phyloP scores from a whole-genome alignment of 2,888 invertebrate species.

The Theristus sp. region DNA sequence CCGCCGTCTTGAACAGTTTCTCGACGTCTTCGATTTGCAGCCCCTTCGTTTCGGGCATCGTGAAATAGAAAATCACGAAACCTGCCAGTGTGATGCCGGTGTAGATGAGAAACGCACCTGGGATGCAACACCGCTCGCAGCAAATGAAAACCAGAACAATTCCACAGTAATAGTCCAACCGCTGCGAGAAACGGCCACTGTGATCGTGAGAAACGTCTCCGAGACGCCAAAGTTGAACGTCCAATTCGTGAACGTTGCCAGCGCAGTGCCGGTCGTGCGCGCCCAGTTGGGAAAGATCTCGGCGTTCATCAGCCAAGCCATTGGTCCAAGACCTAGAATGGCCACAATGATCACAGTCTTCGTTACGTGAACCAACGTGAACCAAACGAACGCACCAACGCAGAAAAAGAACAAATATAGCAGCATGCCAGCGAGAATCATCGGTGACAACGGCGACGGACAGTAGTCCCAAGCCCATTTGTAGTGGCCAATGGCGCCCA shows the following conservation, averaged over 20 bases:
- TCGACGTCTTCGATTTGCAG: slow-evolving; percentile 37
- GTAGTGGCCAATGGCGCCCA: background rate
- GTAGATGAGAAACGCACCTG: slow-evolving; percentile 41
- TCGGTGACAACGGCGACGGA: background rate
- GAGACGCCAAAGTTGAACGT: slow-evolving; percentile 35
- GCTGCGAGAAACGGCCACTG: slow-evolving; percentile 32
- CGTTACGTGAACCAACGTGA: too few relatives aligned
- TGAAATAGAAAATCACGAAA: slow-evolving; percentile 32
- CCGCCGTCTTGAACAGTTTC: slow-evolving; percentile 25
- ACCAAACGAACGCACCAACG: slow-evolving; percentile 12
- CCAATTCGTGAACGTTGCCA: slow-evolving; percentile 37
- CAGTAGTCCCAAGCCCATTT: background rate
- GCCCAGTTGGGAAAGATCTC: slow-evolving; percentile 39
- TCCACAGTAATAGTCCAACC: slow-evolving; percentile 22
- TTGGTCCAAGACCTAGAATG: slow-evolving; percentile 39
- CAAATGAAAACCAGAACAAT: background rate
- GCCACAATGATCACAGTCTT: too few relatives aligned
- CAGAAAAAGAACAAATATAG: slow-evolving; percentile 17
- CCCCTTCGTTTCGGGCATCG: slow-evolving; percentile 40
- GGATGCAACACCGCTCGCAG: too few relatives aligned
- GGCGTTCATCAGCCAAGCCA: slow-evolving; percentile 40
- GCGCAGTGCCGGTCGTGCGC: slow-evolving; percentile 32
- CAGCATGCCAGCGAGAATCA: slow-evolving; percentile 12
- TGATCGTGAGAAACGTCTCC: slow-evolving; percentile 34
- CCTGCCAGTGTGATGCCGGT: slow-evolving; percentile 35